Conservation (phyloP, 2,113 vertebrate species). For the Pygoscelis antarcticus region DNA sequence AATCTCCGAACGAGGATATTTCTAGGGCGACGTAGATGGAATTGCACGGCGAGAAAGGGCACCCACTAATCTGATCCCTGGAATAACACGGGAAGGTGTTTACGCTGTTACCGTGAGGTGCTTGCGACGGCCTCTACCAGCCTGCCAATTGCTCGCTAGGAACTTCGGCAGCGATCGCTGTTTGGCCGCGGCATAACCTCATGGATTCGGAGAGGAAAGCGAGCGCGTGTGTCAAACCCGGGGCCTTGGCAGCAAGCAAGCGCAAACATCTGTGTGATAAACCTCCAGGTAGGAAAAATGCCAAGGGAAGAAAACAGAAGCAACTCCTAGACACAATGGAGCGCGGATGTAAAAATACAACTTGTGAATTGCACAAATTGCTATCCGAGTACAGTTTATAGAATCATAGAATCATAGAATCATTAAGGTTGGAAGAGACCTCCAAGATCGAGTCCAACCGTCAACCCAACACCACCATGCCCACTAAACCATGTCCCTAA, state of each 20-base stretch:
- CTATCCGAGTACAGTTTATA: neutral
- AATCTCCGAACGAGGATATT: neutral
- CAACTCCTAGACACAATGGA: neutral
- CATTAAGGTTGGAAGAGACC: no score
- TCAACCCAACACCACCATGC: no score
- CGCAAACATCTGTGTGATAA: neutral
- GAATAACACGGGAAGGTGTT: neutral
- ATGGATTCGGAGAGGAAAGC: neutral
- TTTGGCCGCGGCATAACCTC: accelerated
- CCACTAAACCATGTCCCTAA: no score
- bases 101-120: accelerated
- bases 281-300: neutral
- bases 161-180: neutral
- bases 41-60: no score
- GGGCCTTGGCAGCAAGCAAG: neutral
- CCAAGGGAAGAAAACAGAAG: neutral
- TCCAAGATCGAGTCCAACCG: no score
- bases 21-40: accelerated
- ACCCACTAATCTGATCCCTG: neutral
- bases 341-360: neutral
- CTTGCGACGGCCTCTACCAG: neutral
- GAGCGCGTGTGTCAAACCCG: neutral
- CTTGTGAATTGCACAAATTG: neutral
- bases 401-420: no score
- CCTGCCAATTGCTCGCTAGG: neutral